Base-by-base conservation (phyloP, 2,797 vertebrate species). In the Parauchenoglanis ngamensis region DNA sequence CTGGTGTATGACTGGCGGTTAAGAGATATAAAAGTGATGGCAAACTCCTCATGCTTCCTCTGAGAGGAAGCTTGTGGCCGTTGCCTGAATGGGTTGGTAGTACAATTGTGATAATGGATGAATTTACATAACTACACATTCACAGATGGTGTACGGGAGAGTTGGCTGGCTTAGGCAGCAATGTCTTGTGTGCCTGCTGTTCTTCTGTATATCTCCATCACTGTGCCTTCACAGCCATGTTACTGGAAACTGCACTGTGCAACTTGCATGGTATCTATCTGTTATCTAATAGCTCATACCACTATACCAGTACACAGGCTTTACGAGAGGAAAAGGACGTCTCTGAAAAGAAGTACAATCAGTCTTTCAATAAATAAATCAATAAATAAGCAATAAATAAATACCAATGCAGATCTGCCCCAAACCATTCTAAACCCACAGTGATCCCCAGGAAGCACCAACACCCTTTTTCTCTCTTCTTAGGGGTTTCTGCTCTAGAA, bases 291-390 rank as follows among this genome's bases (percentile, higher is more conserved):
- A 86, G 85, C 61, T 85, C 31, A 70, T 76, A 57, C 56, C 54
- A 59, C 46, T 84, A 67, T 54, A 85, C 54, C 44, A 56, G 28
- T 65, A 73, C 40, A 59, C 73, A 76, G 59, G 86, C 54, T 57
- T 44, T n/a, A 59, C 31, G 8, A 70, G 40, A 86, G 70, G n/a
- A 52, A 57, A 81, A 67, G 67, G 11, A 82, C 12, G 23, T 83
- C 61, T 85, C 57, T 61, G 46, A 67, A 91, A 91, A 31, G 54
- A 59, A 83, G 52, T 86, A 90, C 90, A 88, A 90, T 91, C 92
- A 87, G 89, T 91, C 89, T 61, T 78, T 92, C 82, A 91, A 89
- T 96, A 95, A 96, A 95, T 96, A 94, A 89, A 89, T 93, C 90
- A 91, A 93, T 91, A 92, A 95, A 96, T 95, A 95, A 89, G 68